Evolutionary conservation across 2,113 vertebrate species (phyloP), one percentile per base, ranked within the genome.

Genomic region (Paradisaea rubra): DNA sequence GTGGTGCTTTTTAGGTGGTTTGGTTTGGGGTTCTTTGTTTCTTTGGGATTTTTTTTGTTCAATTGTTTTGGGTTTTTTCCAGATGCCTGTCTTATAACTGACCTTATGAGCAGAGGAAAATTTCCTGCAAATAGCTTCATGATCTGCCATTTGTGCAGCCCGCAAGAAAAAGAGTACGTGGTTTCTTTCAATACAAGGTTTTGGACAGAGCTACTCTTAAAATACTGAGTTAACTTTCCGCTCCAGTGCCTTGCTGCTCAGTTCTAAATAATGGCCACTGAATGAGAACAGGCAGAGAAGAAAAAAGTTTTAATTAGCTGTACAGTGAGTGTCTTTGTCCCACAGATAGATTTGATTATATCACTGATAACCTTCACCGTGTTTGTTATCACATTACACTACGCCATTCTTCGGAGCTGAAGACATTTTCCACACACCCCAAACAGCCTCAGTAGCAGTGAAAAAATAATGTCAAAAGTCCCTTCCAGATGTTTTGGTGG

Each of bases 281-380:
- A 97, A 93, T 53, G 88, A 93, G 84, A 97, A 95, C 57, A 88
- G 82, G 89, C 61, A 27, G 74, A 81, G 50, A 85, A 97, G 94
- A 97, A 98, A 96, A 81, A 66, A 93, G 88, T 97, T 98, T 97
- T 97, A 98, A 97, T 98, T 96, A 96, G 93, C 87, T 85, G 84
- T 96, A 98, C 97, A 98, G 96, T 97, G 90, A 95, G 84, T 76
- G 60, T 88, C 97, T 97, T 97, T 98, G 97, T 98, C 89, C 86
- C 93, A 88, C 66, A 93, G 95, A 95, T 78, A 95, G 91, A 96
- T 96, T 96, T 87, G 96, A 98, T 97, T 88, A 76, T 97, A 96
- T 92, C 31, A 13, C 84, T 81, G 90, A 97, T 96, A 97, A 97
- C 96, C 94, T 97, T 95, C 94, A 70, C 77, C 82, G 77, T 35